Conservation (phyloP, 2,888 invertebrate genomes). For the Lasioglossum oenotherae region DNA sequence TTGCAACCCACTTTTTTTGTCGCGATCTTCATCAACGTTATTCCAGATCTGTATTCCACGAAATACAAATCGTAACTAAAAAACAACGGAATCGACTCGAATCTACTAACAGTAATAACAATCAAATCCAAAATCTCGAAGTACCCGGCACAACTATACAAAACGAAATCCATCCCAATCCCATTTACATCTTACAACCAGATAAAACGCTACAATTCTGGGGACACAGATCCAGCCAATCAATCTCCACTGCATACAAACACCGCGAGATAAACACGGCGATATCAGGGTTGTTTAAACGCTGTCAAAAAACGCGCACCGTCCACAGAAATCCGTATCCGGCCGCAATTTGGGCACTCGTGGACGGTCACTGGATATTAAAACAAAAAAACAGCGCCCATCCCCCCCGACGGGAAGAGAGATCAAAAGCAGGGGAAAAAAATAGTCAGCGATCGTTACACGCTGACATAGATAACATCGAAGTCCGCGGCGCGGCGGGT, state of each 20-base stretch:
- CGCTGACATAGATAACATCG: constrained; percentile 6
- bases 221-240: constrained; percentile 10
- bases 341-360: neutral
- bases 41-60: neutral
- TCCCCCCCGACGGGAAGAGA: neutral
- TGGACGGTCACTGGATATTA: constrained; percentile 17
- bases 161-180: neutral
- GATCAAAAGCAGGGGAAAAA: neutral
- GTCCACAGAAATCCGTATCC: constrained; percentile 18
- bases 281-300: constrained; percentile 22
- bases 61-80: neutral
- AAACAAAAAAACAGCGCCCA: neutral
- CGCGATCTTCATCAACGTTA: neutral
- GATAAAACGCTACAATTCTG: neutral
- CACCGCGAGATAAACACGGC: constrained; percentile 24
- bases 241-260: constrained; percentile 32
- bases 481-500: neutral
- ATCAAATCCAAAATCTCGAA: neutral
- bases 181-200: neutral
- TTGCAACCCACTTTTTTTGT: neutral
- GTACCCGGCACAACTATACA: neutral
- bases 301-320: constrained; percentile 26
- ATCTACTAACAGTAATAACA: neutral
- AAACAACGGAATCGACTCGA: neutral
- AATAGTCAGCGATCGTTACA: constrained; percentile 21